Percentiles rank a stretch among this genome's conserved stretches.
phyloP scores from a whole-genome alignment of 2,888 invertebrate species.

The Plebejus melissa region DNA sequence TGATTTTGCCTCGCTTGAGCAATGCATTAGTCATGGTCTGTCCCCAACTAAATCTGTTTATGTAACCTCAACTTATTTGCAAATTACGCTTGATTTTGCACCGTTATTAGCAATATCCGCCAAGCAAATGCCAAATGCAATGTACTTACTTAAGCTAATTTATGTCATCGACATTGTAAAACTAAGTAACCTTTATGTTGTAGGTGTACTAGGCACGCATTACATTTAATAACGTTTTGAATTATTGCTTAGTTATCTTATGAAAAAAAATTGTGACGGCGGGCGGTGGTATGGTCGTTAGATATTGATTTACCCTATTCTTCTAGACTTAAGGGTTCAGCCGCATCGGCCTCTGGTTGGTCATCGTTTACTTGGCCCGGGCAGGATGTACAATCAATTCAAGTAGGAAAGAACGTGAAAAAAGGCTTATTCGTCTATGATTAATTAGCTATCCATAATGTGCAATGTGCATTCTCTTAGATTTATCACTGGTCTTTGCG shows the following conservation, averaged over 20 bases:
- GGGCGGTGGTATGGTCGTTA: too few relatives aligned
- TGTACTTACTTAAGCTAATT: background rate
- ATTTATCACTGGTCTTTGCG: too few relatives aligned
- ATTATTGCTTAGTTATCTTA: background rate
- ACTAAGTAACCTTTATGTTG: constrained; percentile 9
- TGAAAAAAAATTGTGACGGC: too few relatives aligned
- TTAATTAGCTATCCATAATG: too few relatives aligned
- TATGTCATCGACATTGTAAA: constrained; percentile 15
- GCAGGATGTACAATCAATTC: too few relatives aligned
- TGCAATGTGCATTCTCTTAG: too few relatives aligned
- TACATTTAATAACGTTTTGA: background rate
- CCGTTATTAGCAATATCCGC: constrained; percentile 23
- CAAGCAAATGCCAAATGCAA: constrained; percentile 14
- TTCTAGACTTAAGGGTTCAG: too few relatives aligned
- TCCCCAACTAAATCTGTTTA: background rate
- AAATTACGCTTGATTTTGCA: constrained; percentile 23
- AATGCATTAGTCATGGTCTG: constrained; percentile 14
- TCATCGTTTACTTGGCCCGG: too few relatives aligned
- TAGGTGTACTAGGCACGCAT: background rate
- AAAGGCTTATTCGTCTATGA: too few relatives aligned
- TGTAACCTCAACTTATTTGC: constrained; percentile 16
- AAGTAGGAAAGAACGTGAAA: too few relatives aligned
- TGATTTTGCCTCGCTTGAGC: background rate
- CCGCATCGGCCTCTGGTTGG: too few relatives aligned
- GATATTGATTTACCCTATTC: too few relatives aligned